A percentile compares a stretch with the other conserved stretches of the same genome.
These are phyloP conservation scores for Drosophila diplacantha DNA, from an alignment of 2,888 invertebrate species.

Conservation along the genomic window DNA sequence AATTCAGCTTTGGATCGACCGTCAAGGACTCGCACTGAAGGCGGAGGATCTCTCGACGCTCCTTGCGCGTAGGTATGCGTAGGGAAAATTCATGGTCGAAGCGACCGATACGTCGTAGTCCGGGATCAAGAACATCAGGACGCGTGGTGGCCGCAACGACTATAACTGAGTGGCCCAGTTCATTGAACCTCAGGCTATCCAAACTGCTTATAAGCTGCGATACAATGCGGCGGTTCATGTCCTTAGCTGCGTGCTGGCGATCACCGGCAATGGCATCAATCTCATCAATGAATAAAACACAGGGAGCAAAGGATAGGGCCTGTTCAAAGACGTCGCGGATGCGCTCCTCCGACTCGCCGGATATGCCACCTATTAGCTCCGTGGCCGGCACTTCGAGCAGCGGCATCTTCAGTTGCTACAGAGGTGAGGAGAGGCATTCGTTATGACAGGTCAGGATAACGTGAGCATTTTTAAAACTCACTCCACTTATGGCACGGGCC, in stretches of 20 bases:
- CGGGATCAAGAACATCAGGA: conserved; percentile 94
- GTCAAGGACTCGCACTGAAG: conserved; percentile 85
- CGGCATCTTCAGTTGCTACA: conserved; percentile 88
- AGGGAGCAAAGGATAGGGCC: conserved; percentile 88
- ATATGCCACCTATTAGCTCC: conserved; percentile 94
- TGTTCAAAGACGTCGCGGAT: conserved; percentile 94
- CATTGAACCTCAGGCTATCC: conserved; percentile 81
- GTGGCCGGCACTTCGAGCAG: conserved; percentile 93
- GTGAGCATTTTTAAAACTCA: conserved; percentile 74
- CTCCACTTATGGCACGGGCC: conserved; percentile 90
- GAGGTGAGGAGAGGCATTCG: conserved; percentile 6
- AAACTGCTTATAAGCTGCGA: conserved; percentile 93
- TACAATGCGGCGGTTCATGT: conserved; percentile 97
- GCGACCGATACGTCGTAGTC: conserved; percentile 92
- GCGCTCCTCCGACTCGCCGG: conserved; percentile 96
- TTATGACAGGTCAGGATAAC: no score
- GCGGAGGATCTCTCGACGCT: conserved; percentile 87
- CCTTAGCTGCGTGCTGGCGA: conserved; percentile 91
- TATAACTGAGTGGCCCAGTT: conserved; percentile 79
- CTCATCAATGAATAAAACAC: conserved; percentile 96
- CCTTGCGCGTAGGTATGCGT: conserved; percentile 93
- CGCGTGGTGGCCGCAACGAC: conserved; percentile 98
- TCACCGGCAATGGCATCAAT: conserved; percentile 97
- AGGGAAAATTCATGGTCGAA: conserved; percentile 96
- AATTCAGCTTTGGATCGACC: conserved; percentile 84